Conservation (phyloP, 2,888 invertebrate genomes). For the Chirona hameri region DNA sequence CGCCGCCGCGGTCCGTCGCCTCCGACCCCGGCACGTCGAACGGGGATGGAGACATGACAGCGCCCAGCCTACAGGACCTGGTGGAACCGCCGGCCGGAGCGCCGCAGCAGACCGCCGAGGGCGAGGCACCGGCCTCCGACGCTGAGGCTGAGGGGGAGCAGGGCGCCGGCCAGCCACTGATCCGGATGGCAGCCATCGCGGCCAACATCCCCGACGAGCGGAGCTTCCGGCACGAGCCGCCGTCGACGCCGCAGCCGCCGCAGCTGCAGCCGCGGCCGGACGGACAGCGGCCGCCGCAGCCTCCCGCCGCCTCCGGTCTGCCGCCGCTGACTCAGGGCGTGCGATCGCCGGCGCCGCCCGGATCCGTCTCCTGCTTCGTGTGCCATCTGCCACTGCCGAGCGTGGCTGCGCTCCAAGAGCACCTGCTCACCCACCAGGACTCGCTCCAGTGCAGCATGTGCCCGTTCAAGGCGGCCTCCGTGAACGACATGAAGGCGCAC, state of each 20-base stretch:
- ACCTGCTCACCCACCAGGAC: background rate
- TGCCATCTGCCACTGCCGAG: background rate
- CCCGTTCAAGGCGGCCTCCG: background rate
- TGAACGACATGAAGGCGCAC: conserved; percentile 2
- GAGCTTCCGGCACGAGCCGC: conserved; percentile 24
- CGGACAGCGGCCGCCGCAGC: background rate
- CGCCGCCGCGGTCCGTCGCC: conserved; percentile 1
- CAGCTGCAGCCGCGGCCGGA: conserved; percentile 9
- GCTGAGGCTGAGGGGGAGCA: background rate
- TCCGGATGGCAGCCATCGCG: conserved; percentile 26
- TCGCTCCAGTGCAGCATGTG: conserved; percentile 28
- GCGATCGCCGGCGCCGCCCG: background rate
- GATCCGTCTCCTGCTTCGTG: background rate
- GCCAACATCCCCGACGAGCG: conserved; percentile 28
- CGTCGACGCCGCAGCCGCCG: background rate
- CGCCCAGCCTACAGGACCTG: conserved; percentile 10
- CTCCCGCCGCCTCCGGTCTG: background rate
- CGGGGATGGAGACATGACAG: background rate
- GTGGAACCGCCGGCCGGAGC: background rate
- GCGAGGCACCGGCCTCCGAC: background rate
- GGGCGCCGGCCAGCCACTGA: conserved; percentile 9
- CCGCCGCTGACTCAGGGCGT: background rate
- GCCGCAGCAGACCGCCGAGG: background rate
- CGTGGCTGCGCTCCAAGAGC: conserved; percentile 23
- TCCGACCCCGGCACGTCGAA: background rate